Conservation (phyloP, 2,797 vertebrate genomes). For the Chromis chromis region DNA sequence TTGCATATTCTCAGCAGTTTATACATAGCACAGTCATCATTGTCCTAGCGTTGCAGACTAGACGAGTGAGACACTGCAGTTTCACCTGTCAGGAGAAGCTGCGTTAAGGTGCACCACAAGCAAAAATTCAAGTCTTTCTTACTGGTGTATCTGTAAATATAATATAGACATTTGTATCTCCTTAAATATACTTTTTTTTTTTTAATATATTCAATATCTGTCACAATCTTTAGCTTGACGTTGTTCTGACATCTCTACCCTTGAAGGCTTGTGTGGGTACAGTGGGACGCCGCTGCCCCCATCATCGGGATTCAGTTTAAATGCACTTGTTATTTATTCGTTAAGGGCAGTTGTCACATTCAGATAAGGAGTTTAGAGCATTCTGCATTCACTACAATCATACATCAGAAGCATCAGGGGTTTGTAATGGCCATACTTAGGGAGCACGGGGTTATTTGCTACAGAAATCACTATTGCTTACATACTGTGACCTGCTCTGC, state of each 20-base stretch:
- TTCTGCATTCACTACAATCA: conserved; percentile 87
- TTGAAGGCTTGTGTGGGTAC: conserved; percentile 69
- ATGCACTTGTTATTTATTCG: conserved; percentile 88
- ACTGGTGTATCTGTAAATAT: conserved; percentile 73
- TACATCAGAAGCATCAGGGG: conserved; percentile 85
- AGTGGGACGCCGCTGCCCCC: conserved; percentile 56
- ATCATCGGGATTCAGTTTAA: conserved; percentile 80
- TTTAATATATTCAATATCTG: conserved; percentile 49
- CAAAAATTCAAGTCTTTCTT: conserved; percentile 74
- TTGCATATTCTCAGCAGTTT: conserved; percentile 83
- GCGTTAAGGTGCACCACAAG: conserved; percentile 80
- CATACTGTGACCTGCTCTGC: conserved; percentile 75
- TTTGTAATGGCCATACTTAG: conserved; percentile 74
- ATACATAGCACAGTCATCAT: conserved; percentile 81
- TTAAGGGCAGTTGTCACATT: conserved; percentile 84
- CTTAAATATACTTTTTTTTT: conserved; percentile 71
- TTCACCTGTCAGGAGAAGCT: conserved; percentile 68
- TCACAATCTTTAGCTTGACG: conserved; percentile 72
- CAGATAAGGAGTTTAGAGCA: conserved; percentile 86
- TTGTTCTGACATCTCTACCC: conserved; percentile 71
- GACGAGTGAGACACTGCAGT: conserved; percentile 68
- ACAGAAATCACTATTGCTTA: conserved; percentile 84
- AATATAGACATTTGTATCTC: conserved; percentile 76
- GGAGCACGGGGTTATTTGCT: conserved; percentile 75
- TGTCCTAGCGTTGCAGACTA: conserved; percentile 71